phyloP scores from a whole-genome alignment of 1,140 invertebrate species.

The Brachionus angularis region DNA sequence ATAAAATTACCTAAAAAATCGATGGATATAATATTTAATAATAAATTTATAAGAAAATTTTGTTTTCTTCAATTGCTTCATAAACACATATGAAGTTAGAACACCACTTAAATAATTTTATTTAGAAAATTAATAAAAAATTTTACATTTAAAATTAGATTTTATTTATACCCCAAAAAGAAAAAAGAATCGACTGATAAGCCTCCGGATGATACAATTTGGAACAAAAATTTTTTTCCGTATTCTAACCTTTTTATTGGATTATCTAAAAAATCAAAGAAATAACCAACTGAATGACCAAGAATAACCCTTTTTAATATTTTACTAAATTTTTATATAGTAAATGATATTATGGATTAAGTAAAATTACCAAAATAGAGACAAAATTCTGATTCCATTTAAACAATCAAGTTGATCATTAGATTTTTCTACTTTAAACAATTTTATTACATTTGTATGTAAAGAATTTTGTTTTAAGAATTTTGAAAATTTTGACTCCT shows the following conservation, averaged over 20 bases:
- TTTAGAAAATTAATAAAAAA: not conserved
- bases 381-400: constrained; percentile 31
- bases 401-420: constrained; percentile 20
- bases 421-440: constrained; percentile 3
- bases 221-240: constrained; percentile 47
- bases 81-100: constrained; percentile 61
- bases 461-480: constrained; percentile 1
- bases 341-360: no score
- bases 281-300: constrained; percentile 68
- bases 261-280: not conserved
- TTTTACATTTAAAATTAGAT: not conserved
- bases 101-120: constrained; percentile 59
- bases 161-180: constrained; percentile 61
- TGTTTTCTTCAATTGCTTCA: constrained; percentile 58
- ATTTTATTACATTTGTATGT: constrained; percentile 9
- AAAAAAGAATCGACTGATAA: constrained; percentile 88
- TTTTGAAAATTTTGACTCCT: not conserved
- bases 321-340: constrained; percentile 46
- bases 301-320: constrained; percentile 75
- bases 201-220: constrained; percentile 67
- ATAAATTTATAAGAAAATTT: constrained; percentile 10
- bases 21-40: constrained; percentile 29
- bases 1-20: constrained; percentile 25
- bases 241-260: constrained; percentile 8
- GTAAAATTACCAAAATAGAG: constrained; percentile 7